Evolutionary conservation across 1,140 invertebrate genomes (phyloP).

Genomic region (Hyphantria cunea): DNA sequence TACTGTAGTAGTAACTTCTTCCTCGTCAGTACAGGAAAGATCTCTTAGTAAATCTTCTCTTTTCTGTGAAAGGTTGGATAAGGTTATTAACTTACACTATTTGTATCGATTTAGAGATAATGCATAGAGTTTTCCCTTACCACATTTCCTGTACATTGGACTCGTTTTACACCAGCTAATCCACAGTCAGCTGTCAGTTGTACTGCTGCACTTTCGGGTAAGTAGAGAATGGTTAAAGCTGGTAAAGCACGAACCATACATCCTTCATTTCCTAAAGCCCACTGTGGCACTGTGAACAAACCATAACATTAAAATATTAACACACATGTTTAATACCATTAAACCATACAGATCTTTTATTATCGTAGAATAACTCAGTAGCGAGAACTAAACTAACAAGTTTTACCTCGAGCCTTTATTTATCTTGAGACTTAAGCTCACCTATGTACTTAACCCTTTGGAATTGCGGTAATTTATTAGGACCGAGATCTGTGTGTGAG

Average conservation of each 20-base stretch:
- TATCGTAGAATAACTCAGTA: conserved; percentile 4
- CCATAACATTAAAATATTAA: conserved; percentile 2
- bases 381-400: conserved; percentile 7
- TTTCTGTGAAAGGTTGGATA: conserved; percentile 57
- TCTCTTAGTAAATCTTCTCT: conserved; percentile 72
- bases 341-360: not conserved
- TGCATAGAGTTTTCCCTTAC: conserved; percentile 67
- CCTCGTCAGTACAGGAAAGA: conserved; percentile 70
- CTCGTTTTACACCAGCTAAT: conserved; percentile 89
- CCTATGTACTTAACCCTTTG: not conserved
- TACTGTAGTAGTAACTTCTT: conserved; percentile 47
- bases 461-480: not conserved
- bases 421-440: conserved; percentile 9
- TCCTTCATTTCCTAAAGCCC: conserved; percentile 84
- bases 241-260: conserved; percentile 87
- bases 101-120: too few species aligned
- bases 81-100: too few species aligned
- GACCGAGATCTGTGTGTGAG: not conserved
- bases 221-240: conserved; percentile 86
- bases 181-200: conserved; percentile 94
- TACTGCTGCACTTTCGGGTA: conserved; percentile 90
- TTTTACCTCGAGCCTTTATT: conserved; percentile 15
- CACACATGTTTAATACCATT: conserved; percentile 14
- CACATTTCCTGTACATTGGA: conserved; percentile 87
- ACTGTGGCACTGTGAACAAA: conserved; percentile 83